Base-by-base conservation (phyloP, 2,113 vertebrate genomes). In the Coturnix japonica region DNA sequence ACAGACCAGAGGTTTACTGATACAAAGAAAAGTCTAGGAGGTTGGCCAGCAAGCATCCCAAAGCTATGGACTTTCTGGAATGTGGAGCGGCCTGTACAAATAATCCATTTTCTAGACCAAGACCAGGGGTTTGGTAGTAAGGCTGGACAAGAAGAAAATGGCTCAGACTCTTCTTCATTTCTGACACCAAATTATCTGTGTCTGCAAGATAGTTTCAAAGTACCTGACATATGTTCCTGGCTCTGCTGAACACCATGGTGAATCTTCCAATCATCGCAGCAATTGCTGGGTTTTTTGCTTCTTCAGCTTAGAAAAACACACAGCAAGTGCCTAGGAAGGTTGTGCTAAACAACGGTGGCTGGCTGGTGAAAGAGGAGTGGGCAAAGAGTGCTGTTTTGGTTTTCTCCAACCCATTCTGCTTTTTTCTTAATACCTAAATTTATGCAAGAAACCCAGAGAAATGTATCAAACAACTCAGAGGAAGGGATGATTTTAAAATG, bases 371-470 rank as follows among this genome's bases (percentile, higher is more conserved):
- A 81, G 78, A 84, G 41, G 13, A 41, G 49, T 23, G 35, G 81
- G 31, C 5, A 46, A 85, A 37, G 41, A 73, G 84, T 8, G 51
- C 53, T 85, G 79, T 87, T 89, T 82, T 76, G 19, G 41, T 85
- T 89, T 87, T 54, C 37, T 85, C 54, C 87, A 95, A 63, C 71
- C 49, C 81, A 86, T 49, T 15, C 60, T 85, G 17, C 60, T 89
- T 91, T 87, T 64, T 80, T 67, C 75, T 69, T 85, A 93, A 67
- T 77, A 66, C 30, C 67, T 89, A 64, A 51, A 83, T 71, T 70
- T 80, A 76, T 82, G 72, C 67, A 82, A 95, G 89, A 53, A 92
- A 74, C 41, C 10, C 64, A 72, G 69, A 87, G 28, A 93, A 93
- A 82, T 28, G 20, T 69, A 61, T 19, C 26, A 30, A 93, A 82